phyloP scores from a whole-genome alignment of 2,797 vertebrate genomes.

The Esox masquinongy region DNA sequence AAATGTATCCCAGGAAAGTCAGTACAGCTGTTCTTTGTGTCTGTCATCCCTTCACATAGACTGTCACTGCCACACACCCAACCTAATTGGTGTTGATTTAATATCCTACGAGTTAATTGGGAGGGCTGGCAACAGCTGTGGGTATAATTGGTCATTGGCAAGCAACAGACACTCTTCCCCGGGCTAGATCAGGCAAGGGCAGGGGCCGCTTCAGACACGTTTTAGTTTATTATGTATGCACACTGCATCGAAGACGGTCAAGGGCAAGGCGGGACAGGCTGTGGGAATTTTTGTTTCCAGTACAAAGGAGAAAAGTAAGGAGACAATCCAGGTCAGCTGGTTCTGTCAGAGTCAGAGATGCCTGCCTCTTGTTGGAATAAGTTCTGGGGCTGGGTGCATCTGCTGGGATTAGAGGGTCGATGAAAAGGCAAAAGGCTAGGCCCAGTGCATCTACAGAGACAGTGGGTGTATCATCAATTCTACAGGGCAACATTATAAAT shows the following conservation, averaged over 20 bases:
- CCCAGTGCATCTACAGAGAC: background rate
- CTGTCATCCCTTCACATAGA: slow-evolving; percentile 3
- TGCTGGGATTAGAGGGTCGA: slow-evolving; percentile 41
- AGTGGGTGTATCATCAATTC: background rate
- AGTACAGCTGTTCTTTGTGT: background rate
- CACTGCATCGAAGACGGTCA: slow-evolving; percentile 10
- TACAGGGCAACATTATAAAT: too few species aligned
- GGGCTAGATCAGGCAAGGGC: slow-evolving; percentile 12
- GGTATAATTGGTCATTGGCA: slow-evolving; percentile 49
- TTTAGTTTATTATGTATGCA: slow-evolving; percentile 10
- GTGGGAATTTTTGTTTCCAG: slow-evolving; percentile 21
- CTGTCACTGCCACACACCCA: slow-evolving; percentile 36
- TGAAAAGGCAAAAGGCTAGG: background rate
- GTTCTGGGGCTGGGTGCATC: slow-evolving; percentile 38
- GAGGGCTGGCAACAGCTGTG: slow-evolving; percentile 56
- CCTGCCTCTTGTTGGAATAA: slow-evolving; percentile 31
- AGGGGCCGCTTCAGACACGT: slow-evolving; percentile 20
- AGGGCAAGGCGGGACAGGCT: slow-evolving; percentile 22
- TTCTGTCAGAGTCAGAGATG: slow-evolving; percentile 10
- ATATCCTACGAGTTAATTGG: slow-evolving; percentile 48
- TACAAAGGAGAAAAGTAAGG: slow-evolving; percentile 30
- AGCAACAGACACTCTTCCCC: slow-evolving; percentile 10
- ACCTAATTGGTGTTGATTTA: slow-evolving; percentile 52
- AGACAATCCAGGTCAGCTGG: slow-evolving; percentile 48
- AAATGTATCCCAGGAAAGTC: background rate